These are phyloP conservation scores for Dolichopus griseipennis DNA, from an alignment of 2,888 invertebrate genomes.

Conservation along the genomic window DNA sequence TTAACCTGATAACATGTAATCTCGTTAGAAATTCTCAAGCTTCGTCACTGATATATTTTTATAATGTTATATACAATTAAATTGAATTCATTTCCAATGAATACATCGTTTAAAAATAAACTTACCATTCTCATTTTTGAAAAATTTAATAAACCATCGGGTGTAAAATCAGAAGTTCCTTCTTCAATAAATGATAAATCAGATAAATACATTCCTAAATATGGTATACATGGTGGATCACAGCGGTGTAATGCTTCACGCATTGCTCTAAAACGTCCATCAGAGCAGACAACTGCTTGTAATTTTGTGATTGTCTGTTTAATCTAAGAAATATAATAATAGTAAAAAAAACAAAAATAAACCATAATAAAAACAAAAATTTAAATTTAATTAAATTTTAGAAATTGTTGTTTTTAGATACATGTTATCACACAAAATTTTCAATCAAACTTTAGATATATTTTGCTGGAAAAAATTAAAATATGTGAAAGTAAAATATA, in stretches of 20 bases:
- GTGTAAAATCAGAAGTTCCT: slow-evolving; percentile 82
- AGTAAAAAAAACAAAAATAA: neutral
- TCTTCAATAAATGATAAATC: slow-evolving; percentile 90
- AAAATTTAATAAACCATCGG: slow-evolving; percentile 80
- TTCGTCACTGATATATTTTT: too few relatives aligned
- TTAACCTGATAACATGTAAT: too few relatives aligned
- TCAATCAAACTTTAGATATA: too few relatives aligned
- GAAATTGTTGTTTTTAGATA: too few relatives aligned
- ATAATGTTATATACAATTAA: too few relatives aligned
- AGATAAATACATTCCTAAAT: slow-evolving; percentile 80
- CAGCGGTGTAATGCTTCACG: slow-evolving; percentile 81
- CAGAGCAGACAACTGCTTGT: slow-evolving; percentile 78
- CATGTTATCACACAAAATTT: too few relatives aligned
- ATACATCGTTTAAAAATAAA: neutral
- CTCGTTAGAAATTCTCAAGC: too few relatives aligned
- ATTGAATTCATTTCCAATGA: too few relatives aligned
- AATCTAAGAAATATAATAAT: slow-evolving; percentile 51
- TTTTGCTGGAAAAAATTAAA: too few relatives aligned
- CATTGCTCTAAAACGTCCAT: slow-evolving; percentile 77
- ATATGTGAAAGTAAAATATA: too few relatives aligned
- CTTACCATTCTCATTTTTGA: slow-evolving; percentile 90
- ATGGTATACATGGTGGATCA: slow-evolving; percentile 81
- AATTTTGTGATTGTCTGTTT: slow-evolving; percentile 80
- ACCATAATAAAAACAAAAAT: slow-evolving; percentile 7
- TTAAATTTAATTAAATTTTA: too few relatives aligned